Percentiles rank a stretch among this genome's conserved stretches.
These are phyloP conservation scores for Dicyrtoma fusca DNA, from an alignment of 2,888 invertebrate species.

Conservation along the genomic window DNA sequence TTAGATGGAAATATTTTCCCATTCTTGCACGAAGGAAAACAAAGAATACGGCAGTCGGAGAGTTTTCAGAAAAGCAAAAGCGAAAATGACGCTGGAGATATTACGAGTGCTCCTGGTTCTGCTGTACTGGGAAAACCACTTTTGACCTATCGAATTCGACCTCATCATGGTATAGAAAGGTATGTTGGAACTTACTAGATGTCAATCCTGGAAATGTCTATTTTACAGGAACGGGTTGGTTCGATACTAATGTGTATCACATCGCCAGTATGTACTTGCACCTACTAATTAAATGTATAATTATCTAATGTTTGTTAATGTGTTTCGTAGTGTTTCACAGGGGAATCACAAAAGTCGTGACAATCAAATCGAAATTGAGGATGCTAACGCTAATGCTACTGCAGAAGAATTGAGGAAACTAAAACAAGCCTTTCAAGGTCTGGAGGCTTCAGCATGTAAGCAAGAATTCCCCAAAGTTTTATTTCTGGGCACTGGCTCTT, in stretches of 20 bases:
- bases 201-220: no score
- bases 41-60: slow-evolving; percentile 56
- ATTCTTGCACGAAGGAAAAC: slow-evolving; percentile 67
- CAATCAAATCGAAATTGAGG: neutral
- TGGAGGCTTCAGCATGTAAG: neutral
- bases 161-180: neutral
- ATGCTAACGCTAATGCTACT: no score
- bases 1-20: slow-evolving; percentile 80
- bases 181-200: neutral
- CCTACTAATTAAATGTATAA: no score
- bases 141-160: neutral
- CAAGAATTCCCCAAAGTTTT: slow-evolving; percentile 69
- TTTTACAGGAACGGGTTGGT: no score
- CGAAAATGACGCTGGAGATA: no score
- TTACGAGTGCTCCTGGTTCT: no score
- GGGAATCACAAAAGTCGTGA: neutral
- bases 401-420: neutral
- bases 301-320: neutral
- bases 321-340: neutral
- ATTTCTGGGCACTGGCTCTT: slow-evolving; percentile 93
- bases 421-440: neutral
- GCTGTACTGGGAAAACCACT: neutral
- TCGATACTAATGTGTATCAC: no score
- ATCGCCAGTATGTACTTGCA: no score
- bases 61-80: neutral